Evolutionary conservation across 2,888 invertebrate species (phyloP), one percentile per base, ranked within the genome.

Genomic region (Entomobrya multifasciata): DNA sequence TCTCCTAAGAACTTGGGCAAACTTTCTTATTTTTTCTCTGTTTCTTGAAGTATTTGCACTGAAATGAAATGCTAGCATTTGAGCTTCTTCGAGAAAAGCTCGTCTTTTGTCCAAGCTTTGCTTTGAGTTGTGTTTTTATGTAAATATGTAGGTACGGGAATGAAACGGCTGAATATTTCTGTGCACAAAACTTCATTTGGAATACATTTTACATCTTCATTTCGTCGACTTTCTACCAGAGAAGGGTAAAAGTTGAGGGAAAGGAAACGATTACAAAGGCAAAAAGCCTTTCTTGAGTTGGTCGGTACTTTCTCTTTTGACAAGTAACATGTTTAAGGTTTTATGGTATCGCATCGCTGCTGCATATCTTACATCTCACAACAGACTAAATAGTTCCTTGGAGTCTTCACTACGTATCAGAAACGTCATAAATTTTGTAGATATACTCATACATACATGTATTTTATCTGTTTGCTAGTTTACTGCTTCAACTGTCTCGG

Each of bases 311-410:
- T 65, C 41, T 65, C 41, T 15, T 62, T 67, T 80, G 79, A 80
- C 79, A 80, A 67, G 67, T 80, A 49, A 55, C 79, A 80, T 67
- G 67, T 57, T 80, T 80, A 80, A 27, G 62, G 62, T 25, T 62
- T 27, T 17, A 25, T 22, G 5, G 49, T 15, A n/a, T 49, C 8
- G n/a, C n/a, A n/a, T n/a, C n/a, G n/a, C n/a, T n/a, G 49, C 13
- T 15, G 22, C 25, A 57, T 57, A n/a, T n/a, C n/a, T n/a, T n/a
- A 57, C 11, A 25, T 1, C 27, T 60, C 13, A 20, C 25, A 30
- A 22, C 25, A 27, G 5, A 30, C 30, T 60, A 27, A 60, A 30
- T 60, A 60, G 60, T 15, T 60, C 60, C 60, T 60, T 60, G 22
- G 60, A 27, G 27, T 60, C 13, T 15, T 27, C 0, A 13, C 25